phyloP scores from a whole-genome alignment of 2,888 invertebrate genomes.

The Tinea semifulvella region DNA sequence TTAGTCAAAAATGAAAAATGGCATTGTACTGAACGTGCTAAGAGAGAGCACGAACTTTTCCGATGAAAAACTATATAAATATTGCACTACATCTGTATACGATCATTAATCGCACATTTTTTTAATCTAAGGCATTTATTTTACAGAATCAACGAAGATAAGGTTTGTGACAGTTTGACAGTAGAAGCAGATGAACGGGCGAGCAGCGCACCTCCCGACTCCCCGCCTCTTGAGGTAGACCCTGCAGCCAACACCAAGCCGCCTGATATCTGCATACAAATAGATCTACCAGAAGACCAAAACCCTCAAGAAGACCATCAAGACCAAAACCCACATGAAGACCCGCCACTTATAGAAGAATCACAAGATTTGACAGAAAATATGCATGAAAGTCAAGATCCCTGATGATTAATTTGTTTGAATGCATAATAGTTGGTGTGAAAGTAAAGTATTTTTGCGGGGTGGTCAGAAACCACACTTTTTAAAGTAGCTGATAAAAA shows the following conservation, averaged over 20 bases:
- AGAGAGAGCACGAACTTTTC: too few species aligned
- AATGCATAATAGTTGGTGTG: too few species aligned
- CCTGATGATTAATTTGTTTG: slow-evolving; percentile 32
- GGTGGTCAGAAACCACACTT: too few species aligned
- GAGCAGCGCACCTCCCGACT: not conserved
- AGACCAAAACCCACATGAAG: not conserved
- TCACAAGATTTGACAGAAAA: too few species aligned
- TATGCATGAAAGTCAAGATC: slow-evolving; percentile 20
- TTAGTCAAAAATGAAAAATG: too few species aligned
- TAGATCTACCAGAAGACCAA: not conserved
- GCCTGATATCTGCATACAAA: slow-evolving; percentile 12
- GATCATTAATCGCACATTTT: too few species aligned
- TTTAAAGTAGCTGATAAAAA: too few species aligned
- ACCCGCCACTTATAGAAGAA: slow-evolving; percentile 8
- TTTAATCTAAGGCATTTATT: not conserved
- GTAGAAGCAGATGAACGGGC: not conserved
- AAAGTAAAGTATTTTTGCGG: too few species aligned
- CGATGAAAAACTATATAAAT: too few species aligned
- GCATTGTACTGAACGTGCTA: too few species aligned
- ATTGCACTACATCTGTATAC: too few species aligned
- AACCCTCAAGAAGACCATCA: not conserved
- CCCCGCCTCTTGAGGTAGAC: not conserved
- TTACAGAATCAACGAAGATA: slow-evolving; percentile 6
- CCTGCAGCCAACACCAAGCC: not conserved
- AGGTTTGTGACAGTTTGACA: slow-evolving; percentile 3